Evolutionary conservation across 2,888 invertebrate species (phyloP).

Genomic region (Drosophila aldrichi): DNA sequence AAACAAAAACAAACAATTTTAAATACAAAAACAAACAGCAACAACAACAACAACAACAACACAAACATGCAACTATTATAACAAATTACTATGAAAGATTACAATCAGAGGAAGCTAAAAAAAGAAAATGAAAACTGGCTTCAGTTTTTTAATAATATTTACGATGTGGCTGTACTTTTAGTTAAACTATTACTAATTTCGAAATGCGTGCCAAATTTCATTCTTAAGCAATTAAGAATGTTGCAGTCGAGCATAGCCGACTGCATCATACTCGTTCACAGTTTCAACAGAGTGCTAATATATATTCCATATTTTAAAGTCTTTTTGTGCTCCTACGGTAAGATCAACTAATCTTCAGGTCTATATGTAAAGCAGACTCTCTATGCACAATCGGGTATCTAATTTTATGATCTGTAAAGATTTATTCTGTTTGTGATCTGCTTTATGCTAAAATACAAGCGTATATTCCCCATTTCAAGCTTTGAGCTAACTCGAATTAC

Average conservation of each 20-base stretch:
- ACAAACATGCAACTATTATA: slow-evolving; percentile 46
- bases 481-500: too few relatives aligned
- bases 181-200: slow-evolving; percentile 39
- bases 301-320: too few relatives aligned
- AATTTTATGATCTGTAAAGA: too few relatives aligned
- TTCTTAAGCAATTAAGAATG: background rate
- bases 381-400: too few relatives aligned
- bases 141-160: slow-evolving; percentile 41
- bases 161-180: slow-evolving; percentile 62
- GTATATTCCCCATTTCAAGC: too few relatives aligned
- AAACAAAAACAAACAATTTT: too few relatives aligned
- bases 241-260: background rate
- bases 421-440: too few relatives aligned
- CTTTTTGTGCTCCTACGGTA: too few relatives aligned
- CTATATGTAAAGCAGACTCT: too few relatives aligned
- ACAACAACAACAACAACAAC: slow-evolving; percentile 24
- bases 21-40: slow-evolving; percentile 11
- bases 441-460: too few relatives aligned
- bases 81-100: slow-evolving; percentile 6
- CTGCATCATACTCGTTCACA: background rate
- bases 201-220: slow-evolving; percentile 59
- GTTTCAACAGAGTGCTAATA: too few relatives aligned
- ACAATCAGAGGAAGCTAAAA: slow-evolving; percentile 27
- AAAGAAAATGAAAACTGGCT: slow-evolving; percentile 20
- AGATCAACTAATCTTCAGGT: too few relatives aligned